These are phyloP conservation scores for Beris chalybata DNA, from an alignment of 2,888 invertebrate species.

Conservation along the genomic window DNA sequence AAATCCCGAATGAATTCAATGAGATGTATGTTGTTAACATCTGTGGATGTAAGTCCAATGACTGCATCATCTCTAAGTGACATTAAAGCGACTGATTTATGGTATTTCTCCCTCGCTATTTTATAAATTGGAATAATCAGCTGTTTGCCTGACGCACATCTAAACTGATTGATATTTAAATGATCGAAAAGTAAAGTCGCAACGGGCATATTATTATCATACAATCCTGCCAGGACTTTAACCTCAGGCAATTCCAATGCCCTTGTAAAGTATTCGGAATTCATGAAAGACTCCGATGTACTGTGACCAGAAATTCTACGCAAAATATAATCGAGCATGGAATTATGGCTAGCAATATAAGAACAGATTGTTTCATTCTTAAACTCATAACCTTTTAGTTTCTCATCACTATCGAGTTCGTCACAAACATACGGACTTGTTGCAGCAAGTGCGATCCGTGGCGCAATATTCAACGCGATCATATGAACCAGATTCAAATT, in stretches of 20 bases:
- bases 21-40: slow-evolving; percentile 46
- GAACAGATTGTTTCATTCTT: slow-evolving; percentile 50
- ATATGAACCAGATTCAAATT: slow-evolving; percentile 76
- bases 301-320: slow-evolving; percentile 44
- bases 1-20: slow-evolving; percentile 48
- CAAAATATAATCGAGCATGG: slow-evolving; percentile 48
- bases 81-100: slow-evolving; percentile 40
- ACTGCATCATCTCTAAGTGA: slow-evolving; percentile 16
- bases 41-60: slow-evolving; percentile 41
- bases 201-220: slow-evolving; percentile 44
- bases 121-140: slow-evolving; percentile 8
- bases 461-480: slow-evolving; percentile 72
- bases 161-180: background rate
- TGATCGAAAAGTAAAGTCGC: slow-evolving; percentile 48
- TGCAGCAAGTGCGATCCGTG: slow-evolving; percentile 51
- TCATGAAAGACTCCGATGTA: slow-evolving; percentile 36
- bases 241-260: slow-evolving; percentile 45
- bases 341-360: slow-evolving; percentile 51
- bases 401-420: background rate
- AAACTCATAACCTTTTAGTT: slow-evolving; percentile 33
- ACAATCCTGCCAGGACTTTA: slow-evolving; percentile 43
- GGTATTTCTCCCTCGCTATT: slow-evolving; percentile 22
- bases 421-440: background rate
- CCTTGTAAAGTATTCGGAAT: slow-evolving; percentile 45
- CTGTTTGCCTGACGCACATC: background rate